Evolutionary conservation across 2,888 invertebrate species (phyloP).

Genomic region (Belgica antarctica): DNA sequence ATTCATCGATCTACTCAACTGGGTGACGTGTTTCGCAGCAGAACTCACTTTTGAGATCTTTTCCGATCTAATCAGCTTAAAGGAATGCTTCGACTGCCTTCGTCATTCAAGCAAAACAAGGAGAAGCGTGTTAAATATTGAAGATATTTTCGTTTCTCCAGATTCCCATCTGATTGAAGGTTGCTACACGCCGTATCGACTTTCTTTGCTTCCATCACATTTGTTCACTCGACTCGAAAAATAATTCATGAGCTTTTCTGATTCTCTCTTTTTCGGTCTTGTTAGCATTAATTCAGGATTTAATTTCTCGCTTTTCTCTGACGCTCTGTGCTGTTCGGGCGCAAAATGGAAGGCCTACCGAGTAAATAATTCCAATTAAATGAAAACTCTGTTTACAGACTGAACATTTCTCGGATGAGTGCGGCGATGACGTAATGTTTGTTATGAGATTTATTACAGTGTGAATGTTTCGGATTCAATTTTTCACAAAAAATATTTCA

Average conservation of each 20-base stretch:
- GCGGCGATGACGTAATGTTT: no score
- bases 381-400: no score
- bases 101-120: no score
- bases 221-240: slow-evolving; percentile 24
- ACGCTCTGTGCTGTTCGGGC: slow-evolving; percentile 1
- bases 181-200: background rate
- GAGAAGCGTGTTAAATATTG: slow-evolving; percentile 7
- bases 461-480: no score
- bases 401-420: no score
- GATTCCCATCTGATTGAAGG: slow-evolving; percentile 5
- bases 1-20: slow-evolving; percentile 17
- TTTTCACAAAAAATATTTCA: no score
- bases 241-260: slow-evolving; percentile 26
- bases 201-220: slow-evolving; percentile 8
- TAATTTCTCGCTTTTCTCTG: background rate
- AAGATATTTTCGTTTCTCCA: background rate
- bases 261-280: background rate
- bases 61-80: background rate
- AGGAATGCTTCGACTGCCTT: background rate
- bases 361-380: slow-evolving; percentile 32
- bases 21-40: background rate
- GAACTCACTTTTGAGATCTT: background rate
- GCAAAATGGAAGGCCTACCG: no score
- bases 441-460: no score
- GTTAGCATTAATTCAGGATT: background rate